phyloP scores from a whole-genome alignment of 2,113 vertebrate genomes.

The Onychostruthus taczanowskii region DNA sequence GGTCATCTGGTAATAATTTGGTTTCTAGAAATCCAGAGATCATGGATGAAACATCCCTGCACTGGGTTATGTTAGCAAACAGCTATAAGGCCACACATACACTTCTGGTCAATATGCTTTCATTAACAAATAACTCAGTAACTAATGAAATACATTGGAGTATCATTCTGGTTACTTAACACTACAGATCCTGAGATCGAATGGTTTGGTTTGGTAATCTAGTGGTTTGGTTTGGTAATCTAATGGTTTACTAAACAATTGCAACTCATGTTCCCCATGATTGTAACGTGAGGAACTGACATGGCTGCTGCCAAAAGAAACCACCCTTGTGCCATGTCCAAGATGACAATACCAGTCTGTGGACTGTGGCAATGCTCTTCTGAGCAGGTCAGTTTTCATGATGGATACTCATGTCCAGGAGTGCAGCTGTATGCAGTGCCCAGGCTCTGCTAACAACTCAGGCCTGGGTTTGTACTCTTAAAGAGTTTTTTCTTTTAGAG shows the following conservation, averaged over 20 bases:
- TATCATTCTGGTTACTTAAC: background rate
- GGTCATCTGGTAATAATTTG: background rate
- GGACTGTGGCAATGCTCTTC: background rate
- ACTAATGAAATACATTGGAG: background rate
- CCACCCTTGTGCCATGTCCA: fast-evolving
- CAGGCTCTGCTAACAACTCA: background rate
- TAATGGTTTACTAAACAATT: background rate
- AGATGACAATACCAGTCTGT: background rate
- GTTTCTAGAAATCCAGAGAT: background rate
- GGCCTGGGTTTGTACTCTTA: background rate
- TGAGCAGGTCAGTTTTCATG: background rate
- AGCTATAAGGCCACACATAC: background rate
- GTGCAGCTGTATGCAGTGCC: background rate
- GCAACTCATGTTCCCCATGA: background rate
- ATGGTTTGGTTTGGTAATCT: background rate
- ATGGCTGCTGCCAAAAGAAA: background rate
- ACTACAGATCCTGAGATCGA: background rate
- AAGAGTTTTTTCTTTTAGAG: background rate
- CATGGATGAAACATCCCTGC: background rate
- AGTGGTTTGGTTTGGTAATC: background rate
- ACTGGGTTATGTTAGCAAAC: background rate
- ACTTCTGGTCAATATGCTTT: background rate
- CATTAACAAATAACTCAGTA: background rate
- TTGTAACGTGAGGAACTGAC: fast-evolving
- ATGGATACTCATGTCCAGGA: background rate